Evolutionary conservation across 2,113 vertebrate genomes (phyloP).

Genomic region (Cynoglossus semilaevis): DNA sequence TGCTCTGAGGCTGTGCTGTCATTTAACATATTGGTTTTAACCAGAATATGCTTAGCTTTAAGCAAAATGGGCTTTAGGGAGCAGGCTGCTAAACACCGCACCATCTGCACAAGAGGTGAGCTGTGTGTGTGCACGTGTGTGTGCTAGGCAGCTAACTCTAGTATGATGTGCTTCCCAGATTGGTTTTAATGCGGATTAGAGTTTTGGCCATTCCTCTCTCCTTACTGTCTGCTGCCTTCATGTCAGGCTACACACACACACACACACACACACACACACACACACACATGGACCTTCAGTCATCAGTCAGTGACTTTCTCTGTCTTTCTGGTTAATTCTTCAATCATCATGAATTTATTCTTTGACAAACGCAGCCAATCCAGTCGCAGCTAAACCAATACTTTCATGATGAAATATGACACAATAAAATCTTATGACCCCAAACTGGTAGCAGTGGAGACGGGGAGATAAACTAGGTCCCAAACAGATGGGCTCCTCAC

Average conservation of each 20-base stretch:
- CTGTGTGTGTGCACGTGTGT: constrained; percentile 40
- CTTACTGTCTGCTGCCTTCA: constrained; percentile 8
- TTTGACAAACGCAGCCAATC: constrained; percentile 52
- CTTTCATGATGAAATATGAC: constrained; percentile 62
- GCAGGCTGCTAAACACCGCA: constrained; percentile 69
- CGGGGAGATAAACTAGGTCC: constrained; percentile 53
- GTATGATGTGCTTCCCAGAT: constrained; percentile 83
- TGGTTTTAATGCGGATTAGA: constrained; percentile 84
- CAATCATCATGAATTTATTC: constrained; percentile 49
- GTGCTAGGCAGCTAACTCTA: constrained; percentile 68
- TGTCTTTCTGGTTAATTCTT: constrained; percentile 53
- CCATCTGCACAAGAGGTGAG: constrained; percentile 55
- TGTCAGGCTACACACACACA: constrained; percentile 9
- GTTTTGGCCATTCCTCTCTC: constrained; percentile 49
- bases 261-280: too few species aligned
- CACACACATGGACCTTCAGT: not conserved
- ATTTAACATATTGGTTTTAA: constrained; percentile 72
- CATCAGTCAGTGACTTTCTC: too few species aligned
- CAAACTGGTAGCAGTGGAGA: constrained; percentile 61
- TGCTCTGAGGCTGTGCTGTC: constrained; percentile 61
- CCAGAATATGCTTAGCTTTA: constrained; percentile 77
- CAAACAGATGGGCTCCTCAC: constrained; percentile 63
- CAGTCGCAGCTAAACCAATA: constrained; percentile 49
- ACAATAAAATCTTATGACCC: constrained; percentile 67
- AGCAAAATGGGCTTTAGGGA: constrained; percentile 74